A percentile compares a stretch with the other conserved stretches of the same genome.
Evolutionary conservation across 2,888 invertebrate species (phyloP).

Genomic region (Drosophila anomelani): DNA sequence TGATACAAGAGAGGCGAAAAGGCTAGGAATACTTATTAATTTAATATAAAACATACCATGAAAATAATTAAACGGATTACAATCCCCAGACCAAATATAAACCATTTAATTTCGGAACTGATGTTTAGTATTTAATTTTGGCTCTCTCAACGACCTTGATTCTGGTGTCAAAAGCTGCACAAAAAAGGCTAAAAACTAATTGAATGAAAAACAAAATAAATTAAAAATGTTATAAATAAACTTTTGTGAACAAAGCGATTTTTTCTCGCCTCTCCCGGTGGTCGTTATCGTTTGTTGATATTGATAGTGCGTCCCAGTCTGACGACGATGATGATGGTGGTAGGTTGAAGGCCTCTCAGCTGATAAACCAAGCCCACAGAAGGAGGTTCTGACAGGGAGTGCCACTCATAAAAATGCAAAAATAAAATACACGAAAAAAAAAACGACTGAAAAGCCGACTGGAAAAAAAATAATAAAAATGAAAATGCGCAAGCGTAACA

Average conservation of each 20-base stretch:
- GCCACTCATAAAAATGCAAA: conserved; percentile 55
- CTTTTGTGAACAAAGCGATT: conserved; percentile 14
- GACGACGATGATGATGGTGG: conserved; percentile 34
- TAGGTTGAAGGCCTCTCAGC: conserved; percentile 26
- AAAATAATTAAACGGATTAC: background rate
- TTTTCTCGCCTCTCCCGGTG: conserved; percentile 4
- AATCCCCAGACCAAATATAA: background rate
- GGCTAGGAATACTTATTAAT: background rate
- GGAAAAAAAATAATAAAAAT: conserved; percentile 25
- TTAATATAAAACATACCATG: background rate
- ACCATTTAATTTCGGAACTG: no score
- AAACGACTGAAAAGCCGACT: background rate
- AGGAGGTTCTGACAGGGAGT: conserved; percentile 41
- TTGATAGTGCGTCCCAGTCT: conserved; percentile 55
- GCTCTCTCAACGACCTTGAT: conserved; percentile 61
- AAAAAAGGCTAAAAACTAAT: conserved; percentile 31
- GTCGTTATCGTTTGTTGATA: conserved; percentile 69
- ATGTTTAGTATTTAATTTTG: background rate
- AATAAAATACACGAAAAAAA: conserved; percentile 23
- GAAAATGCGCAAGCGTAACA: conserved; percentile 64
- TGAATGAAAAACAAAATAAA: conserved; percentile 10
- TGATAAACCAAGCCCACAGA: conserved; percentile 57
- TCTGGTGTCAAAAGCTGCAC: conserved; percentile 52
- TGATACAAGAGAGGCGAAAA: background rate
- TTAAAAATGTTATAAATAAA: conserved; percentile 57